Evolutionary conservation across 2,888 invertebrate species (phyloP), one percentile per base, ranked within the genome.

Genomic region (Celastrina argiolus): DNA sequence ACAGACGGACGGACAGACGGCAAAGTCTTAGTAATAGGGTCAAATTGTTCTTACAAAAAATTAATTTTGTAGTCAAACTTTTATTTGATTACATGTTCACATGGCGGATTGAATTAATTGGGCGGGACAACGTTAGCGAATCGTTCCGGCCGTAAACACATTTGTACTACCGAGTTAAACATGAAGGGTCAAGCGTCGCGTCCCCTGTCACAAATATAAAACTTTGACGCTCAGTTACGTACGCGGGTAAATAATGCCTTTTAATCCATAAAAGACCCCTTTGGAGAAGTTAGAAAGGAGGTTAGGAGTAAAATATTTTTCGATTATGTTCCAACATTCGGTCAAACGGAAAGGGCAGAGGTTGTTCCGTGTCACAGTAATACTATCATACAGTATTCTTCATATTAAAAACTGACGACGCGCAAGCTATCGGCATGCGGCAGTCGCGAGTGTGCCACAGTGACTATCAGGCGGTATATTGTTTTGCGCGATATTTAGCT

Each of bases 231-330:
- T 79, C 78, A 77, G 81, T 77, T 83, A 79, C 82, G 78, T 80
- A 82, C 79, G 81, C 77, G 83, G 80, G 81, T 83, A 86, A 87
- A 85, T 87, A 87, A 87, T 85, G 86, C 85, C 81, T 87, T 87
- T 87, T 88, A 88, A 88, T 87, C 84, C 86, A 79, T 78, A 81
- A 76, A 80, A 83, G 74, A 85, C 87, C 86, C 81, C 84, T 82
- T 82, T 84, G 75, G 76, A 78, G 79, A 80, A 84, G 78, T 84
- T 83, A 76, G 75, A 76, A 77, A 67, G 76, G 80, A 82, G 81
- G 81, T 80, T 81, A 78, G 74, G 74, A 78, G 79, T 78, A 77
- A 83, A 77, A 78, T 84, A 82, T 86, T 82, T 84, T 81, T 81
- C 83, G 85, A 85, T 87, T 85, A 86, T 83, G 78, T 81, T 81